Conservation (phyloP, 2,888 invertebrate genomes). For the Stenodema calcarata region DNA sequence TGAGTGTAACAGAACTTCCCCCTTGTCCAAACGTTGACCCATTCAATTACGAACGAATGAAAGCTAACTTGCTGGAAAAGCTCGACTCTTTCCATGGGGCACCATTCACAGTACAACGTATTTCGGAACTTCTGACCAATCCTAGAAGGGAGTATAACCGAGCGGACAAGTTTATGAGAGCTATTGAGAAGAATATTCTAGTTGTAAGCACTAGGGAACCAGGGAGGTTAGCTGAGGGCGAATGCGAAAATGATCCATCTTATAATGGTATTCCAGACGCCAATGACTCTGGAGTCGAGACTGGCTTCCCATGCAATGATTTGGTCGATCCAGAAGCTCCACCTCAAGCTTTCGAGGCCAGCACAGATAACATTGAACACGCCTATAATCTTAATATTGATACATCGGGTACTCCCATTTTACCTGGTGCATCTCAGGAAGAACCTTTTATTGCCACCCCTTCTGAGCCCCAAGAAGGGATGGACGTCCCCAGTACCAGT, state of each 20-base stretch:
- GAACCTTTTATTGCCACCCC: background rate
- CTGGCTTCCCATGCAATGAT: constrained; percentile 51
- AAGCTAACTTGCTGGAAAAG: constrained; percentile 79
- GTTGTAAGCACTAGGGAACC: constrained; percentile 73
- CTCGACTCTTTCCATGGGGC: constrained; percentile 85
- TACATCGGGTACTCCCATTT: background rate
- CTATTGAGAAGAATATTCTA: constrained; percentile 92
- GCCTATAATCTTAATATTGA: background rate
- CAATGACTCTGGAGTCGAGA: constrained; percentile 45
- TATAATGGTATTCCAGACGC: constrained; percentile 56
- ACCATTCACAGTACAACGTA: constrained; percentile 94
- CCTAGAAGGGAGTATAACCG: constrained; percentile 94
- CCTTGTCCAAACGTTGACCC: constrained; percentile 90
- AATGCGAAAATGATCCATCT: constrained; percentile 53
- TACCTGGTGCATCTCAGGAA: background rate
- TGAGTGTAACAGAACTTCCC: constrained; percentile 73
- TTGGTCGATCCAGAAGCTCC: constrained; percentile 46
- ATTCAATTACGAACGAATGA: constrained; percentile 89
- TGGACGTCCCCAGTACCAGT: background rate
- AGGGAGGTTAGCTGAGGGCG: constrained; percentile 58
- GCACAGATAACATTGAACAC: background rate
- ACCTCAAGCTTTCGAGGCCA: constrained; percentile 29
- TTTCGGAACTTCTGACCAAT: constrained; percentile 90
- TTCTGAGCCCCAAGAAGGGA: background rate
- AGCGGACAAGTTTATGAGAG: constrained; percentile 95